Evolutionary conservation across 2,113 vertebrate species (phyloP), one percentile per base, ranked within the genome.

Genomic region (Sander vitreus): DNA sequence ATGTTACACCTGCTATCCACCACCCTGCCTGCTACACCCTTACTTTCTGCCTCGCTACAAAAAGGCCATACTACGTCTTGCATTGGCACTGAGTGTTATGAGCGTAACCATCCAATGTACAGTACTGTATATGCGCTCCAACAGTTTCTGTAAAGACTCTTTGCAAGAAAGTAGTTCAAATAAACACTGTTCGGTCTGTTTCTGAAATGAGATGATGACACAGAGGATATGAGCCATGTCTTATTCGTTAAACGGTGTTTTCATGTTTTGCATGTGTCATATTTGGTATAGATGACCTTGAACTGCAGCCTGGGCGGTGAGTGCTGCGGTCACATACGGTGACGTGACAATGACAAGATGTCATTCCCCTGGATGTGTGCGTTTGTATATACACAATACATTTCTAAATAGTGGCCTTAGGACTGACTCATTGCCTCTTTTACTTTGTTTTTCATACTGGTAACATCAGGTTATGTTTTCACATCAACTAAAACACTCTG

Each of bases 171-270:
- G 19, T 33, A 4, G 27, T 69, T 69, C 66, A 11, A 53, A 21
- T 33, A 4, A 30, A 57, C 19, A 10, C 27, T 3, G 7, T 21
- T 48, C 1, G 5, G 7, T 62, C 27, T 36, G 45, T 51, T 50
- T 50, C 55, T 50, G 19, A 45, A 51, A 11, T 16, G n/a, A 71
- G 3, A 57, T 25, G 4, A 21, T 30, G 23, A 78, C 45, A 67
- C 55, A 73, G 59, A 83, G 53, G 76, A 65, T 25, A 30, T 60
- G 62, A 83, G 66, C 54, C 45, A 6, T n/a, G 74, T 65, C 47
- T 63, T 27, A 6, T 68, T 30, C 54, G n/a, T 59, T 25, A n/a
- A 15, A 59, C 19, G 2, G 13, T 14, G 47, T 66, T 58, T 65
- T 78, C 43, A 51, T 57, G 65, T 54, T 51, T 21, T 62, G 33